Evolutionary conservation across 2,797 vertebrate genomes (phyloP), one percentile per base, ranked within the genome.

Genomic region (Ptychobarbus kaznakovi): DNA sequence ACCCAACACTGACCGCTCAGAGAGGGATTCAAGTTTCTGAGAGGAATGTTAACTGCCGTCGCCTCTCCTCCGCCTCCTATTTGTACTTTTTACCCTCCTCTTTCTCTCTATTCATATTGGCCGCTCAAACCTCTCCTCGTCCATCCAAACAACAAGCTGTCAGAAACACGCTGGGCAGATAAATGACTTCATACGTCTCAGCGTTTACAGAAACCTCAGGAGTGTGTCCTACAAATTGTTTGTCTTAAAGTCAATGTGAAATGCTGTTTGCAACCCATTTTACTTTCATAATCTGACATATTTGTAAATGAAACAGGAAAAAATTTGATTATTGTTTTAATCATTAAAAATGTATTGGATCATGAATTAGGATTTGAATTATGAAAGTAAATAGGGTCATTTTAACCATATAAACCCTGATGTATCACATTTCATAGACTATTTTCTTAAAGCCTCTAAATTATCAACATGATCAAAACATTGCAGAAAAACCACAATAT

Each of bases 21-120:
- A 65, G 85, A 89, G 90, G 63, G 90, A 91, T 90, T 95, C 93
- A 90, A 92, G 94, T 96, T 96, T 92, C 92, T 44, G 42, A 86
- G 88, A 92, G 93, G 94, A 96, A 96, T 96, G 93, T 91, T 94
- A 94, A 93, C 93, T 91, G 91, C 89, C 90, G 88, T 72, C 46
- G 86, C 80, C 70, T 82, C 74, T 82, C 42, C 20, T 73, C 76
- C 63, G 38, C 35, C 42, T 49, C 44, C 81, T 72, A 69, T 87
- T 13, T 73, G 58, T 58, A 84, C 35, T 73, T 86, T 87, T 49
- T 25, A 84, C 81, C 65, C 70, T 32, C 35, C 35, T 61, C 35
- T 65, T 72, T 86, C 53, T 61, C 46, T 46, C 80, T 32, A 1
- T 32, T 66, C 49, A 40, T 42, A 42, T 2, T 68, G 61, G 11